Base-by-base conservation (phyloP, 23 tunicate genomes). In the Styela plicata region DNA sequence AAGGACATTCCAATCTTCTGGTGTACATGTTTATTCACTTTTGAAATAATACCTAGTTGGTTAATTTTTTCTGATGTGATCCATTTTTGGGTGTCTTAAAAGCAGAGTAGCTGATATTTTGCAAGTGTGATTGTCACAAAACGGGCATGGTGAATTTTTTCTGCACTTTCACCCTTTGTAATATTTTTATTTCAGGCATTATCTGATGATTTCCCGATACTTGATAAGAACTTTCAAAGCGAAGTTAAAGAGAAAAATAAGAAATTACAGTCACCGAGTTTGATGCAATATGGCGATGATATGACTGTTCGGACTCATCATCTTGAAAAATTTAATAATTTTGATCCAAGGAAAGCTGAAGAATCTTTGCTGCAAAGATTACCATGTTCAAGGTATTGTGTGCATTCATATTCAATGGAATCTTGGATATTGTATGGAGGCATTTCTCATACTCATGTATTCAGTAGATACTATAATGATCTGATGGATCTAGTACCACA, bases 211-310 rank as follows among this genome's bases (percentile, higher is more conserved):
- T 65, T 80, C 29, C 84, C 84, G 35, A 33, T 66, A 13, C 65
- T 76, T 10, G 32, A 37, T 7, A 44, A 76, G 36, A 76, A 53
- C 26, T 52, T 44, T 24, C 27, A 36, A 25, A 28, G 44, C 19
- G 67, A 44, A 17, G 37, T 76, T 24, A 53, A 63, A 37, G 91
- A 84, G 37, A 86, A 91, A 68, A 84, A 91, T 71, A 68, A 37
- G 69, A 83, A 63, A 24, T 68, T 78, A 22, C 74, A 79, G 34
- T 85, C 84, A 52, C 98, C 98, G 2, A 80, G 80, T 62, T 69
- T 93, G 33, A 74, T 93, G 27, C 89, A 93, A 61, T 93, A 84
- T 69, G 88, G 90, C 24, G 93, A 93, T 64, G 91, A 88, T 26
- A 52, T 74, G n/a, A 37, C 93, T 23, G 93, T 86, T 13, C 80